Base-by-base conservation (phyloP, 2,113 vertebrate species). In the Actenoides hombroni region DNA sequence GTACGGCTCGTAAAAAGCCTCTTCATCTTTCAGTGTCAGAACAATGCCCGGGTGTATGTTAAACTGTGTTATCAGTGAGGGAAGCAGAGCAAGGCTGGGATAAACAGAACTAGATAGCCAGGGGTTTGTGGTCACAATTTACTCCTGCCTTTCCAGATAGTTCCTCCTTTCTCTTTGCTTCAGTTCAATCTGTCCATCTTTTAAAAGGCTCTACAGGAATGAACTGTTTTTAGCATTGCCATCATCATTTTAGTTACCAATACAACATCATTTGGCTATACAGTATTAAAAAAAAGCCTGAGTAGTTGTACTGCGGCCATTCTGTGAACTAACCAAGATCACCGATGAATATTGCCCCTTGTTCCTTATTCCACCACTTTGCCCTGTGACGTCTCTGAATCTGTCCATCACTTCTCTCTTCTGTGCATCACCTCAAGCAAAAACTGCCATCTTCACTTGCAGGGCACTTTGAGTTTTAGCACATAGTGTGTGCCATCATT, bases 11-110 rank as follows among this genome's bases (percentile, higher is more conserved):
- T 97, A 97, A 97, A 98, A 97, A 56, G 83, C 88, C 6, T 81
- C 89, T 96, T 97, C 96, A 96, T 96, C 95, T 97, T 97, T 96
- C 95, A 87, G 96, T 91, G 97, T 95, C 83, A 97, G 95, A 96
- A 95, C 92, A 96, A 88, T 95, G 93, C 94, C 96, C 57, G 79
- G 95, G 89, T 94, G 84, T 94, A 88, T 97, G 96, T 83, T 96
- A 97, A 96, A 60, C 92, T 93, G 53, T 85, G 95, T 97, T 97
- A 96, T 97, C 97, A 97, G 95, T 48, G 78, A 92, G 88, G 96
- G 94, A 97, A 97, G 94, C 91, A 94, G 78, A 94, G 29, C 28
- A 71, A 87, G 87, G 61, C 93, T 90, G 93, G 97, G 76, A 93
- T 96, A 57, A 90, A 73, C 92, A 95, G 67, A 48, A 56, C 61